These are phyloP conservation scores for Drosophila melanica DNA, from an alignment of 1,140 invertebrate species.

Conservation along the genomic window DNA sequence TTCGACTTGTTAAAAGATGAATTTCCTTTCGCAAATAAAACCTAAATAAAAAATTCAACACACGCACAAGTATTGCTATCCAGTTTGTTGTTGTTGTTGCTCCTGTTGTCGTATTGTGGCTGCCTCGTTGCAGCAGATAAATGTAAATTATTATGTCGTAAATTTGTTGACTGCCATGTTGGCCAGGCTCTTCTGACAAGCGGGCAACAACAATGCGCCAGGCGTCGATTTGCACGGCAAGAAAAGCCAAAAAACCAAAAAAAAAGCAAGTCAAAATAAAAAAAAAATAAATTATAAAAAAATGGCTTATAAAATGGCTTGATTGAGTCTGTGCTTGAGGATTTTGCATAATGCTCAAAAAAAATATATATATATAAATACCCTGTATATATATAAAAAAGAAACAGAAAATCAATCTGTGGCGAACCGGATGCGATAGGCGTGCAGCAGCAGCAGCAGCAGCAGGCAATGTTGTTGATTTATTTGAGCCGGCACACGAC, in stretches of 20 bases:
- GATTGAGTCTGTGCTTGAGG: constrained; percentile 61
- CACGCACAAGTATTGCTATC: constrained; percentile 59
- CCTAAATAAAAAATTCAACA: constrained; percentile 27
- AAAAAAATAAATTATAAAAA: constrained; percentile 59
- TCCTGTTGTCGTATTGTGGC: constrained; percentile 52
- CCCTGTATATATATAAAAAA: constrained; percentile 2
- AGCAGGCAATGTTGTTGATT: constrained; percentile 58
- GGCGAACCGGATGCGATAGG: constrained; percentile 79
- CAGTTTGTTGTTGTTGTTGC: constrained; percentile 53
- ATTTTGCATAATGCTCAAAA: constrained; percentile 53
- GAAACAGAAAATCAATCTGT: constrained; percentile 43
- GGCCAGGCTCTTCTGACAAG: constrained; percentile 58
- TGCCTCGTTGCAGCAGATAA: constrained; percentile 80
- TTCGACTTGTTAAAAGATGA: constrained; percentile 37
- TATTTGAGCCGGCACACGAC: constrained; percentile 76
- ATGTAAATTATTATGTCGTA: constrained; percentile 84
- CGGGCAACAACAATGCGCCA: constrained; percentile 59
- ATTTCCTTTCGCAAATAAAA: constrained; percentile 37
- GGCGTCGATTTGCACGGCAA: constrained; percentile 44
- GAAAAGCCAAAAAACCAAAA: constrained; percentile 40
- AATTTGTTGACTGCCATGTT: constrained; percentile 84
- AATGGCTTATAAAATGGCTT: constrained; percentile 76
- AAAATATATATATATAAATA: background rate
- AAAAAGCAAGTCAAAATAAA: constrained; percentile 33
- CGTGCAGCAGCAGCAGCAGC: constrained; percentile 25